Evolutionary conservation across 2,797 vertebrate species (phyloP).

Genomic region (Neoniphon sammara): DNA sequence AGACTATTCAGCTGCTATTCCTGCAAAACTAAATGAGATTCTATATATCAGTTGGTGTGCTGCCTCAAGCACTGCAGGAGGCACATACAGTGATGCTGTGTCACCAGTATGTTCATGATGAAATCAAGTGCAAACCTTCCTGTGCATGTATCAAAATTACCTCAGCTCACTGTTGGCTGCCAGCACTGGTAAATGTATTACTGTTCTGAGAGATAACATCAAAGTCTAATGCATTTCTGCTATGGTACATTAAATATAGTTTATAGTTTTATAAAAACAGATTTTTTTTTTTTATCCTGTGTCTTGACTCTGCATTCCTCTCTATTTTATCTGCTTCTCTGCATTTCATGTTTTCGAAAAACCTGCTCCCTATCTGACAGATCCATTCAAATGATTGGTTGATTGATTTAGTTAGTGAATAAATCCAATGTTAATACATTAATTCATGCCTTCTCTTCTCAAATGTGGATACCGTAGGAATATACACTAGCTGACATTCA

Average conservation of each 20-base stretch:
- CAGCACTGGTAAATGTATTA: background rate
- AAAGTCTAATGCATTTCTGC: background rate
- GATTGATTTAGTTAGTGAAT: background rate
- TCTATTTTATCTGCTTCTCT: too few relatives aligned
- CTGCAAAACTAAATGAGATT: background rate
- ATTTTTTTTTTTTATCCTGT: background rate
- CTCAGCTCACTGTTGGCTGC: background rate
- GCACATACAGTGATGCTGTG: background rate
- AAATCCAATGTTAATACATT: background rate
- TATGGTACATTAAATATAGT: background rate
- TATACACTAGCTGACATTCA: background rate
- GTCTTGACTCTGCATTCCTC: background rate
- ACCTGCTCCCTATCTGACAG: background rate
- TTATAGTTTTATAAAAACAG: background rate
- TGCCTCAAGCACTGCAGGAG: background rate
- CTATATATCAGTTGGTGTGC: background rate
- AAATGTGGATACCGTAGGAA: background rate
- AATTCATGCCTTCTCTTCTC: background rate
- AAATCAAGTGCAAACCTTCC: background rate
- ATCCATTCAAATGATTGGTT: background rate
- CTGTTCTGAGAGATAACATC: background rate
- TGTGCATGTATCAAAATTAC: background rate
- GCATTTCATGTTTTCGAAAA: too few relatives aligned
- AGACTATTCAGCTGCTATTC: background rate
- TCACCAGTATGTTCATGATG: constrained; percentile 8